phyloP scores from a whole-genome alignment of 2,113 vertebrate genomes.

The Brachionichthys hirsutus region DNA sequence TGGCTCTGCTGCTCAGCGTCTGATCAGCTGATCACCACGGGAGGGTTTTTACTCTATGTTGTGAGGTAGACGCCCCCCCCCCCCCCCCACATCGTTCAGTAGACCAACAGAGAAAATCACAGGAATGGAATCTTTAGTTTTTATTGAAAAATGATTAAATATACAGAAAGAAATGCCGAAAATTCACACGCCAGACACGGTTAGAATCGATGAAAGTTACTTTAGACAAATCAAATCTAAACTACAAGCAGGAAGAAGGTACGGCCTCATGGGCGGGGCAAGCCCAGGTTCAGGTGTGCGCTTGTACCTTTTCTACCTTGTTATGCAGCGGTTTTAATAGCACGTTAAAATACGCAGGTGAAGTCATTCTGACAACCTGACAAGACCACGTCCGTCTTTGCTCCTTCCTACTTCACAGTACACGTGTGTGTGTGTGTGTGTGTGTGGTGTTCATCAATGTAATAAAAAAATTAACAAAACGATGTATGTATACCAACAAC shows the following conservation, averaged over 20 bases:
- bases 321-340: slow-evolving; percentile 60
- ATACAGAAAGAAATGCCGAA: slow-evolving; percentile 63
- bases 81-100: too few relatives aligned
- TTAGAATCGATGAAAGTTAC: slow-evolving; percentile 64
- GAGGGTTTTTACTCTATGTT: too few relatives aligned
- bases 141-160: slow-evolving; percentile 75
- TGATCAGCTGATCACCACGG: slow-evolving; percentile 64
- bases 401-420: slow-evolving; percentile 61
- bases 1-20: slow-evolving; percentile 78
- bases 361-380: slow-evolving; percentile 50
- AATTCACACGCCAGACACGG: slow-evolving; percentile 69
- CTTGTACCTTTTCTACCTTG: slow-evolving; percentile 61
- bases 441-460: slow-evolving; percentile 42
- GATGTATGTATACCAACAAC: slow-evolving; percentile 50
- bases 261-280: slow-evolving; percentile 49
- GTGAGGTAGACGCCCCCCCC: too few relatives aligned
- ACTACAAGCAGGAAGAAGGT: slow-evolving; percentile 51
- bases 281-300: slow-evolving; percentile 59
- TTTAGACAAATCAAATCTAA: slow-evolving; percentile 62
- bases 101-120: not conserved
- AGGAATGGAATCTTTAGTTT: slow-evolving; percentile 25
- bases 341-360: slow-evolving; percentile 64
- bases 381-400: slow-evolving; percentile 41
- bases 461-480: slow-evolving; percentile 54
- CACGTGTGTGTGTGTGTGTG: slow-evolving; percentile 15